Evolutionary conservation across 2,888 invertebrate genomes (phyloP), one percentile per base, ranked within the genome.

Genomic region (Andrena camellia): DNA sequence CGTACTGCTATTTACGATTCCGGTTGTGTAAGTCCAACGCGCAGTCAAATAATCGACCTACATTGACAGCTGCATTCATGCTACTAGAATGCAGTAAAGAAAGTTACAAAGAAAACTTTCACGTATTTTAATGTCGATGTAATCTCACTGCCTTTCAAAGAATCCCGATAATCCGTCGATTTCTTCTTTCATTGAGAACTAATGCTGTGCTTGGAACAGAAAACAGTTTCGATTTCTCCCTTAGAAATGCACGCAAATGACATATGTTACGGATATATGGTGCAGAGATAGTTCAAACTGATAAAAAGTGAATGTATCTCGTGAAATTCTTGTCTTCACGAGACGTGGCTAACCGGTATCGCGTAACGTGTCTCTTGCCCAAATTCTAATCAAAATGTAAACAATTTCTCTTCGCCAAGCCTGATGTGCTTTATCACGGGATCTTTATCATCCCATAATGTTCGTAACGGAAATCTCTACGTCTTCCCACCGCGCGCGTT

Each of bases 221-320:
- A 48, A 57, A 26, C 3, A 10, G 26, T 17, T 31, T 63, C n/a
- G 7, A 48, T 60, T 48, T 63, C 20, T 50, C 10, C 10, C 8
- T 7, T 26, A 48, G 10, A 50, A 60, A n/a, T 67, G 10, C 17
- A 31, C 23, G 8, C 33, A 59, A 78, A 57, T 23, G 81, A 63
- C 87, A 82, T 86, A 84, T 82, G 84, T 68, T 84, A 79, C 78
- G 31, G 8, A 50, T 7, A 26, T 42, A 17, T 20, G 26, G 23
- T n/a, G 10, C 57, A 17, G 42, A 29, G 78, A 78, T 76, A 64
- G 29, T 23, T 52, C 13, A 5, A 13, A 33, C 33, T 17, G 83
- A 81, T 78, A 74, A 66, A 77, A 80, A 84, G 81, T 77, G 79
- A 88, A 88, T 64, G 86, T 83, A 78, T 26, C 57, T 42, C 29